Percentiles rank a stretch among this genome's conserved stretches.
phyloP scores from a whole-genome alignment of 2,888 invertebrate species.

The Eupithecia dodoneata region DNA sequence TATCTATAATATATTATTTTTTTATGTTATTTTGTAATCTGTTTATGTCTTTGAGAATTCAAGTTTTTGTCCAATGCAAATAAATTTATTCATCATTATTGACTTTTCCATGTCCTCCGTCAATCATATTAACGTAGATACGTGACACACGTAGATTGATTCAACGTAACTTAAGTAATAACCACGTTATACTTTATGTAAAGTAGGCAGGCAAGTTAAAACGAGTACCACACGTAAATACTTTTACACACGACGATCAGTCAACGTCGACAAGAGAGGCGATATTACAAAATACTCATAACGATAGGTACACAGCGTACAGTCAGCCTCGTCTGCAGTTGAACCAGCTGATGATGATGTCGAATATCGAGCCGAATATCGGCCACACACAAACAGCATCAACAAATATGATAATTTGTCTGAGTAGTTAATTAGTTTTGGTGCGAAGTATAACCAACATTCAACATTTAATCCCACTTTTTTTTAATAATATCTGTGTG shows the following conservation, averaged over 20 bases:
- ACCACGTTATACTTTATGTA: slow-evolving; percentile 11
- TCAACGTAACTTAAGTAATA: not conserved
- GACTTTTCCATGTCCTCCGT: not conserved
- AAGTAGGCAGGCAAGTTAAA: not conserved
- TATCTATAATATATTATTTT: too few species aligned
- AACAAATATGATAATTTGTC: too few species aligned
- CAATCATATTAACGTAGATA: not conserved
- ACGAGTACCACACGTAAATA: not conserved
- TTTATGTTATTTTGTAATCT: too few species aligned
- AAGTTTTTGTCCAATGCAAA: too few species aligned
- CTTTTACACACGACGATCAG: slow-evolving; percentile 4
- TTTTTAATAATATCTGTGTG: too few species aligned
- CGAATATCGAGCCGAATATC: not conserved
- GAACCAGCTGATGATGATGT: not conserved
- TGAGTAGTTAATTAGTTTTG: too few species aligned
- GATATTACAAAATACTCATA: not conserved
- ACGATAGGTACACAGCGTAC: not conserved
- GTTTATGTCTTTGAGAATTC: too few species aligned
- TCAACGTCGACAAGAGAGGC: not conserved
- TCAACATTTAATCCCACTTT: too few species aligned
- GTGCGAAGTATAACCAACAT: too few species aligned
- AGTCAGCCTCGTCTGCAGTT: not conserved
- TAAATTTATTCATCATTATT: too few species aligned
- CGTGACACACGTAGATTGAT: not conserved
- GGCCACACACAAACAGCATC: not conserved